Evolutionary conservation across 2,113 vertebrate species (phyloP).

Genomic region (Nicator chloris): DNA sequence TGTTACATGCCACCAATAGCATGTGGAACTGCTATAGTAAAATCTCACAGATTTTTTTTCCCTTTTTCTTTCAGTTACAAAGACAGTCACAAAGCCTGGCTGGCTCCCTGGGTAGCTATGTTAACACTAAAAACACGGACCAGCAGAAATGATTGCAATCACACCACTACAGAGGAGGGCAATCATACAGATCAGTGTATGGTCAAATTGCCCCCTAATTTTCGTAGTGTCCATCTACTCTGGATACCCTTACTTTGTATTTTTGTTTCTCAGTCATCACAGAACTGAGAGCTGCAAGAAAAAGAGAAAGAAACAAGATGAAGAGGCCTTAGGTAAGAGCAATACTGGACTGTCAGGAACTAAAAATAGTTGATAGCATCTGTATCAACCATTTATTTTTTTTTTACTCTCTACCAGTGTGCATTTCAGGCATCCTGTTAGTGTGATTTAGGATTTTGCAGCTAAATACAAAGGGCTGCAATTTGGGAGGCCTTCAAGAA

Average conservation of each 20-base stretch:
- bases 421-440: neutral
- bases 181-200: neutral
- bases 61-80: neutral
- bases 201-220: neutral
- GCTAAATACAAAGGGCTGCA: neutral
- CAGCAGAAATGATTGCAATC: slow-evolving; percentile 15
- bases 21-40: neutral
- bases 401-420: neutral
- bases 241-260: neutral
- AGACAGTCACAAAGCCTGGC: neutral
- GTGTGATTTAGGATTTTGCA: neutral
- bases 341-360: neutral
- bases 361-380: neutral
- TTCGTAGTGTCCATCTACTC: neutral
- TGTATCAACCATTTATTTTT: neutral
- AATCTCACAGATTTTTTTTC: neutral
- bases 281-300: neutral
- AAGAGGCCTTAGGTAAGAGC: neutral
- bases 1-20: neutral
- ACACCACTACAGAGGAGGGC: neutral
- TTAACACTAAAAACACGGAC: neutral
- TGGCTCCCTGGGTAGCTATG: neutral
- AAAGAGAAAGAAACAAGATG: neutral
- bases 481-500: neutral
- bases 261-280: neutral